Base-by-base conservation (phyloP, 2,797 vertebrate genomes). In the Paguma larvata region DNA sequence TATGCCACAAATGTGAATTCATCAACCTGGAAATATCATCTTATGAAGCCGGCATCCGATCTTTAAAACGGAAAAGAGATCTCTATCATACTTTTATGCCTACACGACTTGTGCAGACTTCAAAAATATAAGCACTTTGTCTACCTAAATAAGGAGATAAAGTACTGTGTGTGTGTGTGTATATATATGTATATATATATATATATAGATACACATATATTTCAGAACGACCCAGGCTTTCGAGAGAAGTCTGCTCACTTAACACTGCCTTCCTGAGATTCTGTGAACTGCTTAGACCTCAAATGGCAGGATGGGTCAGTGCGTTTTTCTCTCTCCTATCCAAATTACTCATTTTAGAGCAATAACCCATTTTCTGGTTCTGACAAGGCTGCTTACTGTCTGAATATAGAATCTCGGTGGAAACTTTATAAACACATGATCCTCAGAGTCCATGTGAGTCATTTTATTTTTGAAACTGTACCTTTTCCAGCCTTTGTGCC, bases 61-160 rank as follows among this genome's bases (percentile, higher is more conserved):
- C 75, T 97, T 97, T 38, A 95, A 97, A 94, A 88, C 13, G 68
- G 27, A 95, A 80, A 95, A 77, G 5, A 53, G 12, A 3, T 77
- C 90, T 98, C 82, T 18, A 1, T 87, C 46, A 77, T 44, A 82
- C 30, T 91, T 94, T 77, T 51, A 38, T 68, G 44, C 38, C 72
- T 83, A 38, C 25, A 59, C 0, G 10, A n/a, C 70, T 95, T 72
- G 18, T 44, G 32, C 30, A 85, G 90, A 77, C 32, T 95, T 94
- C 11, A 27, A 51, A 93, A 94, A 80, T 46, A 56, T 14, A 84
- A 85, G 5, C 59, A 38, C 63, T 83, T 89, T 32, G 91, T 92
- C 51, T 73, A 14, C 62, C 72, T 91, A 83, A 90, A 97, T 91
- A 95, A 85, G 48, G 44, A 79, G 30, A 95, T 34, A 48, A 38